These are phyloP conservation scores for Ctena decussata DNA, from an alignment of 2,888 invertebrate genomes.

Conservation along the genomic window DNA sequence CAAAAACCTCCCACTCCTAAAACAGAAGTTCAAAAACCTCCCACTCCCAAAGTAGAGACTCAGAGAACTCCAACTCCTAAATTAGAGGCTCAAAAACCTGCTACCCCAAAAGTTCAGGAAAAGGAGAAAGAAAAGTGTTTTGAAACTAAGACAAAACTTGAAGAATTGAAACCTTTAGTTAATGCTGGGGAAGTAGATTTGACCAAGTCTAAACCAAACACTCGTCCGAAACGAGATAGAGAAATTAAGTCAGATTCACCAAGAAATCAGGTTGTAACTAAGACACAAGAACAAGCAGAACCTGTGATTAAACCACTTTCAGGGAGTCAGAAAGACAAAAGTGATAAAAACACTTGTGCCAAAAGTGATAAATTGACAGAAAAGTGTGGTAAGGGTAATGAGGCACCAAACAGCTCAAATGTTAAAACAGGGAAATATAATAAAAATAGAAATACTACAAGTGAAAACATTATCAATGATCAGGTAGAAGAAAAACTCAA, in stretches of 20 bases:
- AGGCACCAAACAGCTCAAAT: constrained; percentile 35
- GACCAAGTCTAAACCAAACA: neutral
- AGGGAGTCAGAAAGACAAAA: constrained; percentile 45
- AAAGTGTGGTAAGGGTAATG: neutral
- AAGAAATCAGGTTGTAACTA: constrained; percentile 25
- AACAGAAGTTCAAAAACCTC: no score
- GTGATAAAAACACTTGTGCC: constrained; percentile 37
- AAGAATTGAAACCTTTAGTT: neutral
- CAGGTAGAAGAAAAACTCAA: constrained; percentile 43
- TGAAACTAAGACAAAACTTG: neutral
- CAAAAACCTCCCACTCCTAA: no score
- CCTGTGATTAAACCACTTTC: constrained; percentile 53
- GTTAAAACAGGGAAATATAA: constrained; percentile 33
- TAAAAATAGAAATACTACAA: neutral
- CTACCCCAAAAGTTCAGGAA: neutral
- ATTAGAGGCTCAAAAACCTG: neutral
- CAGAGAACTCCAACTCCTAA: neutral
- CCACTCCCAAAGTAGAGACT: no score
- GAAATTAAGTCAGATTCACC: constrained; percentile 9
- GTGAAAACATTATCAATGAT: constrained; percentile 20
- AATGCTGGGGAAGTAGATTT: neutral
- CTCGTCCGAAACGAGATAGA: neutral
- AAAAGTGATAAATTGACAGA: constrained; percentile 43
- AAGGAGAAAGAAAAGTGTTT: neutral
- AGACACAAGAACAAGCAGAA: constrained; percentile 48